Conservation (phyloP, 2,113 vertebrate species). For the Cygnus atratus region DNA sequence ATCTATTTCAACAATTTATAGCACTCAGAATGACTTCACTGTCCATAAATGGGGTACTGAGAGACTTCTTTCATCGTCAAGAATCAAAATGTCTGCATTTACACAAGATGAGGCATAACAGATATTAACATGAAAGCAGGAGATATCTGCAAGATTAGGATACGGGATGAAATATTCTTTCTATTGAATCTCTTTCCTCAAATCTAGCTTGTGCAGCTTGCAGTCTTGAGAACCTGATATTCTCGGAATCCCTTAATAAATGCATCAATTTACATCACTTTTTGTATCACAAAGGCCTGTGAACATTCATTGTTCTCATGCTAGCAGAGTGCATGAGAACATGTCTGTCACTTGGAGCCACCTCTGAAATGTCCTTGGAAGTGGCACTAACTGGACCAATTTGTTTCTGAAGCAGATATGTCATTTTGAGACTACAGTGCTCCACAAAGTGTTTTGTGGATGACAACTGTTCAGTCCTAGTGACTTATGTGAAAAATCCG, state of each 20-base stretch:
- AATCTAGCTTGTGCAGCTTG: background rate
- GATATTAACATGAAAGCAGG: background rate
- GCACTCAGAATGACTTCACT: background rate
- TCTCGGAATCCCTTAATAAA: background rate
- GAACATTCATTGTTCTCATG: background rate
- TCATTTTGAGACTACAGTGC: background rate
- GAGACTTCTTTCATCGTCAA: background rate
- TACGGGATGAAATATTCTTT: background rate
- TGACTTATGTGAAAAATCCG: background rate
- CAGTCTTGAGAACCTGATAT: background rate
- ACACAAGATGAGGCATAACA: background rate
- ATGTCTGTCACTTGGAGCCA: background rate
- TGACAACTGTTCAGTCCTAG: background rate
- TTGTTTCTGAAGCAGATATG: background rate
- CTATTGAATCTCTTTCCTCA: background rate
- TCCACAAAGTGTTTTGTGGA: background rate
- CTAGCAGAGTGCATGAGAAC: background rate
- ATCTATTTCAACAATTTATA: background rate
- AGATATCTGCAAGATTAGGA: background rate
- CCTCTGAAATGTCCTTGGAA: background rate
- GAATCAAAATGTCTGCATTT: background rate
- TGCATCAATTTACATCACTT: background rate
- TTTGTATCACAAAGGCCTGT: background rate
- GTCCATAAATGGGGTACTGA: background rate
- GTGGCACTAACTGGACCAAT: background rate